Evolutionary conservation across 2,797 vertebrate species (phyloP).

Genomic region (Eulemur albifrons): DNA sequence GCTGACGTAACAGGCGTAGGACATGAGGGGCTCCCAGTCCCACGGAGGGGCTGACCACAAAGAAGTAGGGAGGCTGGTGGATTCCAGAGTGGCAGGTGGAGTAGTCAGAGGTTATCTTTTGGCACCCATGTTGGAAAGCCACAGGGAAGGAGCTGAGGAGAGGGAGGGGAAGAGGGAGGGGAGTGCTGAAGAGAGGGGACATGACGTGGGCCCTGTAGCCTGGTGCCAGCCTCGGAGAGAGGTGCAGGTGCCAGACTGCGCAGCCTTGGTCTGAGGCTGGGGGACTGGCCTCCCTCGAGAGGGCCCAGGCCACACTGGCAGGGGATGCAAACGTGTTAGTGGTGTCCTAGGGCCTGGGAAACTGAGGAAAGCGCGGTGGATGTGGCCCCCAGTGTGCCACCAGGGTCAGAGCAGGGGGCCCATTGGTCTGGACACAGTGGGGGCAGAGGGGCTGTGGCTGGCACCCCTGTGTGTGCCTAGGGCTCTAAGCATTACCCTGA

Average conservation of each 20-base stretch:
- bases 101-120: background rate
- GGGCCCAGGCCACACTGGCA: background rate
- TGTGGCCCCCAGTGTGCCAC: no score
- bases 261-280: background rate
- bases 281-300: background rate
- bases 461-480: background rate
- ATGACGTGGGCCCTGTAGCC: accelerated
- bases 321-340: accelerated
- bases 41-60: accelerated
- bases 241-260: background rate
- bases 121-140: background rate
- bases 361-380: background rate
- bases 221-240: accelerated
- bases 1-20: background rate
- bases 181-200: background rate
- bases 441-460: background rate
- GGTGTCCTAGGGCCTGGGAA: background rate
- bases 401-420: background rate
- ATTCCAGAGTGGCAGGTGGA: background rate
- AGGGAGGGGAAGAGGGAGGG: no score
- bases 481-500: background rate
- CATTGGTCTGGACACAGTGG: background rate
- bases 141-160: background rate
- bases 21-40: background rate
- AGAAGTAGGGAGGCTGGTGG: background rate